Evolutionary conservation across 2,113 vertebrate genomes (phyloP).

Genomic region (Felis chaus): DNA sequence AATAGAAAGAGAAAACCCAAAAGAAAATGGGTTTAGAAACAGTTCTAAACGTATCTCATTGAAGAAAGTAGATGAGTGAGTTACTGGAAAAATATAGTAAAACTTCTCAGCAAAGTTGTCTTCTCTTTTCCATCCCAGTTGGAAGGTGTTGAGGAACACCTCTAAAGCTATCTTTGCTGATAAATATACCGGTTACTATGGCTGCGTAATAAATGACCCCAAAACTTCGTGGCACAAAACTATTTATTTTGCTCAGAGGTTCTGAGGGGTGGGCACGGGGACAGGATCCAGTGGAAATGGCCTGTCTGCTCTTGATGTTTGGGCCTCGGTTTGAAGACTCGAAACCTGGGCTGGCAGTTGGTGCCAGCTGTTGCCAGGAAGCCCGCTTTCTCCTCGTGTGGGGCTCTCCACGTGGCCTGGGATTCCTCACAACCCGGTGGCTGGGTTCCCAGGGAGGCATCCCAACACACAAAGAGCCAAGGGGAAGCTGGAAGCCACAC

Average conservation of each 20-base stretch:
- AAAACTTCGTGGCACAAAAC: not conserved
- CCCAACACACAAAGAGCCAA: not conserved
- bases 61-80: not conserved
- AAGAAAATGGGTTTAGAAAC: not conserved
- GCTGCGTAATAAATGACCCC: not conserved
- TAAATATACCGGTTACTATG: not conserved
- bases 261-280: not conserved
- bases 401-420: not conserved
- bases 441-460: not conserved
- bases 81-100: not conserved
- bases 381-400: not conserved
- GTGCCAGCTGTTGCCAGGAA: not conserved
- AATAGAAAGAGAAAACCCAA: constrained; percentile 20
- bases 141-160: not conserved
- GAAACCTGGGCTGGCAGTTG: not conserved
- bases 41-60: not conserved
- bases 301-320: not conserved
- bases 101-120: not conserved
- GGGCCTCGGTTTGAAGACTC: not conserved
- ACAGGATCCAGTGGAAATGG: not conserved
- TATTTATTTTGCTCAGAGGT: not conserved
- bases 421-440: not conserved
- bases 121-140: not conserved
- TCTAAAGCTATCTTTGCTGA: not conserved
- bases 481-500: not conserved